Conservation (phyloP, 2,113 vertebrate species). For the Promerops cafer region DNA sequence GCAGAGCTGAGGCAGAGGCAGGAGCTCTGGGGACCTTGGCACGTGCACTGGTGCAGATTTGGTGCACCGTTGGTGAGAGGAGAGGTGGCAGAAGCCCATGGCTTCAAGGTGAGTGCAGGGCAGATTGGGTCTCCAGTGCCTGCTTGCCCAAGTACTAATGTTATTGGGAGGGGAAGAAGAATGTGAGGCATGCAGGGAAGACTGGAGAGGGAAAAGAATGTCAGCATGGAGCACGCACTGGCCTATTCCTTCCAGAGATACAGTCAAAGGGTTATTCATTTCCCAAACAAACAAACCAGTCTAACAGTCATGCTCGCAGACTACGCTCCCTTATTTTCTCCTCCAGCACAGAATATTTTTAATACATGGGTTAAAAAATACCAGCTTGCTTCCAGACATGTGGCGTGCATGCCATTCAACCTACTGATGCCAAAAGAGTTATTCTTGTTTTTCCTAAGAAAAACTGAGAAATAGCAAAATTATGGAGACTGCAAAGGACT, state of each 20-base stretch:
- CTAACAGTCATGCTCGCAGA: not conserved
- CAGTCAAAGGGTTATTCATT: constrained; percentile 67
- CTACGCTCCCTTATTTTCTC: constrained; percentile 34
- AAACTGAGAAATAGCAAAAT: not conserved
- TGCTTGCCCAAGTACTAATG: not conserved
- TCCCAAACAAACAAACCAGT: constrained; percentile 54
- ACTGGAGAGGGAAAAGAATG: constrained; percentile 36
- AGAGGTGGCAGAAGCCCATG: not conserved
- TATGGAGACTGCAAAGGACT: not conserved
- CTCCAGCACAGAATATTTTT: constrained; percentile 1
- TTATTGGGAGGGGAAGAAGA: constrained; percentile 35
- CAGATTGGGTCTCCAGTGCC: not conserved
- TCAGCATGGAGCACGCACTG: not conserved
- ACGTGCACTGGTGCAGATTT: accelerated
- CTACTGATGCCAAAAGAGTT: constrained; percentile 16
- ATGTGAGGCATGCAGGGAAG: constrained; percentile 56
- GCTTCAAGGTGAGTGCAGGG: not conserved
- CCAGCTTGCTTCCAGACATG: not conserved
- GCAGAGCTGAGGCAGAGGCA: not conserved
- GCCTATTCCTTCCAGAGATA: constrained; percentile 32
- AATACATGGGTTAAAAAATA: constrained; percentile 23
- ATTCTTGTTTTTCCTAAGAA: not conserved
- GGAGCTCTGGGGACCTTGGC: not conserved
- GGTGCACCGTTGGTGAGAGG: not conserved
- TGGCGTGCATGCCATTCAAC: constrained; percentile 18